phyloP scores from a whole-genome alignment of 2,797 vertebrate genomes.

The Chelon auratus region DNA sequence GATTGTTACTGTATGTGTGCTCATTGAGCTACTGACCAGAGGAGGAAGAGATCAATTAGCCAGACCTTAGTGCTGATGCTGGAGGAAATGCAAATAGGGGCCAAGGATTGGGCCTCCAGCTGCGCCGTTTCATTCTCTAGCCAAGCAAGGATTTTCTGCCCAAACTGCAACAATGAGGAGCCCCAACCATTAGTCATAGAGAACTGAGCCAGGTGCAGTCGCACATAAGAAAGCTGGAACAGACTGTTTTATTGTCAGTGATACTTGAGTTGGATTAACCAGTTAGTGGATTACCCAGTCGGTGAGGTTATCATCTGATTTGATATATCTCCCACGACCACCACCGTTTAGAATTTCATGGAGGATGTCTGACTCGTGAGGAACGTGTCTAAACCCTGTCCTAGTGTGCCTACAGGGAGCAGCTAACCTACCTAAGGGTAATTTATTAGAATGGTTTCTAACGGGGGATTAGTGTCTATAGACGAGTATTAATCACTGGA shows the following conservation, averaged over 20 bases:
- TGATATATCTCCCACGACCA: not conserved
- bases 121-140: constrained; percentile 47
- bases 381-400: not conserved
- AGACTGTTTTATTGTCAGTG: constrained; percentile 32
- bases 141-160: constrained; percentile 41
- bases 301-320: not conserved
- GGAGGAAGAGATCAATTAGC: constrained; percentile 74
- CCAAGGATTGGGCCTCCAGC: constrained; percentile 65
- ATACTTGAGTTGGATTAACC: constrained; percentile 37
- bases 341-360: not conserved
- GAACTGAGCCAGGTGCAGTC: constrained; percentile 21
- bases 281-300: not conserved
- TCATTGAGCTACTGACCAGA: constrained; percentile 52
- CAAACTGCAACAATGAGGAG: constrained; percentile 38
- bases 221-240: constrained; percentile 15
- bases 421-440: constrained; percentile 12
- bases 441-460: constrained; percentile 26
- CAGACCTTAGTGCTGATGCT: constrained; percentile 61
- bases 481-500: constrained; percentile 8
- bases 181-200: constrained; percentile 54
- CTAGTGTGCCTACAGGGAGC: constrained; percentile 7
- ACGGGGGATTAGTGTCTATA: constrained; percentile 25
- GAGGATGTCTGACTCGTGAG: not conserved
- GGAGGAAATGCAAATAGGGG: constrained; percentile 71
- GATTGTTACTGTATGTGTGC: constrained; percentile 46